Percentiles rank a stretch among this genome's conserved stretches.
Evolutionary conservation across 2,113 vertebrate genomes (phyloP).

Genomic region (Pleuronectes platessa): DNA sequence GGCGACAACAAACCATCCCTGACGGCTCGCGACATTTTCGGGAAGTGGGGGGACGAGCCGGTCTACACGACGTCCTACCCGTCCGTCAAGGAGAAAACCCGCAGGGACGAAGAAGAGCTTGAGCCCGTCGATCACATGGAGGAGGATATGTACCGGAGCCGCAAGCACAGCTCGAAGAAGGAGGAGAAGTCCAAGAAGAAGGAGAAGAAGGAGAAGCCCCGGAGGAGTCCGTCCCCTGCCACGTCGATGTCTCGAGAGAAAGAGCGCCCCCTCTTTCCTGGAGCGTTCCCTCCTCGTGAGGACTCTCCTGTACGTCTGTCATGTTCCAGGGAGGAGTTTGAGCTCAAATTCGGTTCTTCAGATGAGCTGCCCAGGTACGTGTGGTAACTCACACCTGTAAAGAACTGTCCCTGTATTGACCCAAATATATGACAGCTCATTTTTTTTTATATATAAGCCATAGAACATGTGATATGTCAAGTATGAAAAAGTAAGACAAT

Average conservation of each 20-base stretch:
- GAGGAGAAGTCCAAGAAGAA: slow-evolving; percentile 92
- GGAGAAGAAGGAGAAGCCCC: slow-evolving; percentile 85
- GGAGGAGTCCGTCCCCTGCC: slow-evolving; percentile 82
- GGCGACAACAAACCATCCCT: slow-evolving; percentile 82
- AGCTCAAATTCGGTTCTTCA: slow-evolving; percentile 88
- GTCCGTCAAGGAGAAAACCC: slow-evolving; percentile 86
- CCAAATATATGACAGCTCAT: too few species aligned
- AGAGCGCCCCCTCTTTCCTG: slow-evolving; percentile 84
- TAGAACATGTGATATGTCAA: too few species aligned
- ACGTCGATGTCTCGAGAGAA: slow-evolving; percentile 83
- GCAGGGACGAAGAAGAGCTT: slow-evolving; percentile 83
- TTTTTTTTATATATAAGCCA: too few species aligned
- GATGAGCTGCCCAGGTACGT: slow-evolving; percentile 82
- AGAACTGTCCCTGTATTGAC: too few species aligned
- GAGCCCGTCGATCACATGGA: slow-evolving; percentile 85
- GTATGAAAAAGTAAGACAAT: too few species aligned
- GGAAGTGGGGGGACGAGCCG: slow-evolving; percentile 92
- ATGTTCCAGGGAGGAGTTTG: slow-evolving; percentile 91
- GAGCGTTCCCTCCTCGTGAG: slow-evolving; percentile 77
- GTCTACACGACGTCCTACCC: slow-evolving; percentile 80
- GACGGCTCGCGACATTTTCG: slow-evolving; percentile 87
- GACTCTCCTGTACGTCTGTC: slow-evolving; percentile 81
- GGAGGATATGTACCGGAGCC: slow-evolving; percentile 88
- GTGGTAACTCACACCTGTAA: too few species aligned
- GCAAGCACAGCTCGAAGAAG: slow-evolving; percentile 91